phyloP scores from a whole-genome alignment of 2,888 invertebrate genomes.

The Tricholauxania praeusta region DNA sequence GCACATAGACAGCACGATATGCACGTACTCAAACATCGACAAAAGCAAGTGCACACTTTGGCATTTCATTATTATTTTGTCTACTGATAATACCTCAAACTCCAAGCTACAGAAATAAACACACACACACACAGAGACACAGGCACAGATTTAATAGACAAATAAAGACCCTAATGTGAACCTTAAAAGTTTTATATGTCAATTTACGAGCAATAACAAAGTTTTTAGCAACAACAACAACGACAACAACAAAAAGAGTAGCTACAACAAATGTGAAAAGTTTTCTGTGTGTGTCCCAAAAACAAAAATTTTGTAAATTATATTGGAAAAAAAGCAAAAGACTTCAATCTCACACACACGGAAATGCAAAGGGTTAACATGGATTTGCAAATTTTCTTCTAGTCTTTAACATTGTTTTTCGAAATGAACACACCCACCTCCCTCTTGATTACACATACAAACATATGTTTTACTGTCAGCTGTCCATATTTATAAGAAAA shows the following conservation, averaged over 20 bases:
- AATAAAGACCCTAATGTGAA: constrained; percentile 42
- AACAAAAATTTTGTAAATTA: constrained; percentile 16
- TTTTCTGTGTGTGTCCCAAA: background rate
- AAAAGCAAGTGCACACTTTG: too few species aligned
- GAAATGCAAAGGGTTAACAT: constrained; percentile 13
- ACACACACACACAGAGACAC: background rate
- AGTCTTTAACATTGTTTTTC: background rate
- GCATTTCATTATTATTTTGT: too few species aligned
- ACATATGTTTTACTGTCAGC: constrained; percentile 13
- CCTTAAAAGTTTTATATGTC: constrained; percentile 43
- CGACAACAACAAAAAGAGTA: constrained; percentile 6
- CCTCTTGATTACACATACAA: background rate
- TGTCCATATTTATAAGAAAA: background rate
- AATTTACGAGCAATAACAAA: constrained; percentile 42
- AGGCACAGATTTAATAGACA: constrained; percentile 38
- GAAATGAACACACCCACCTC: background rate
- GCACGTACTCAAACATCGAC: too few species aligned
- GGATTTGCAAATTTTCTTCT: constrained; percentile 10
- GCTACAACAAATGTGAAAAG: background rate
- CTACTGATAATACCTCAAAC: too few species aligned
- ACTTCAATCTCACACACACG: background rate
- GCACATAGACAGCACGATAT: too few species aligned
- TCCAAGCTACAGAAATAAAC: background rate
- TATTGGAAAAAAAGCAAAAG: background rate
- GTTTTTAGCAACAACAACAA: constrained; percentile 14